These are phyloP conservation scores for Platalea minor DNA, from an alignment of 2,797 vertebrate genomes.

Conservation along the genomic window DNA sequence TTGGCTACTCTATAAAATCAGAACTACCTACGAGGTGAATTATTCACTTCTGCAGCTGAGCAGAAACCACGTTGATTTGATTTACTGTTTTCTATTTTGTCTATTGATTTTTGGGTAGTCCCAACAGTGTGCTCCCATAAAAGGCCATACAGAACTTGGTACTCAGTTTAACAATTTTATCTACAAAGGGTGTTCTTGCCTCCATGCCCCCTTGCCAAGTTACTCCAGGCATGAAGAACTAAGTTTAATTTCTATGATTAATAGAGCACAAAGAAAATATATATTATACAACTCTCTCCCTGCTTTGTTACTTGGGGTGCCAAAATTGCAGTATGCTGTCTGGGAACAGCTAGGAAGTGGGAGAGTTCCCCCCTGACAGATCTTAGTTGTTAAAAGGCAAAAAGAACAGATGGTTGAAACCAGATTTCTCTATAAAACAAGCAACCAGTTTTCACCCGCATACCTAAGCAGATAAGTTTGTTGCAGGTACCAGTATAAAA, in stretches of 20 bases:
- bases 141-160: background rate
- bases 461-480: background rate
- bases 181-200: background rate
- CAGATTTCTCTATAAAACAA: background rate
- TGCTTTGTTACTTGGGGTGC: background rate
- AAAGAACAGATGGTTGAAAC: background rate
- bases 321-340: background rate
- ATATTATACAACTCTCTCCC: background rate
- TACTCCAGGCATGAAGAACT: background rate
- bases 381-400: background rate
- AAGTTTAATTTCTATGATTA: background rate
- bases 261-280: background rate
- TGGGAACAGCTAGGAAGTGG: background rate
- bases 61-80: background rate
- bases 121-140: background rate
- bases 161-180: background rate
- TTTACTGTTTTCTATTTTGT: conserved; percentile 29
- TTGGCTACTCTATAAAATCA: background rate
- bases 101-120: conserved; percentile 13
- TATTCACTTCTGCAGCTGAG: background rate
- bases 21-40: background rate
- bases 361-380: background rate
- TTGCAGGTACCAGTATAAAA: background rate
- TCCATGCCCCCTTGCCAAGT: background rate
- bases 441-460: background rate